Conservation (phyloP, 2,797 vertebrate species). For the Emydoidea blandingii region DNA sequence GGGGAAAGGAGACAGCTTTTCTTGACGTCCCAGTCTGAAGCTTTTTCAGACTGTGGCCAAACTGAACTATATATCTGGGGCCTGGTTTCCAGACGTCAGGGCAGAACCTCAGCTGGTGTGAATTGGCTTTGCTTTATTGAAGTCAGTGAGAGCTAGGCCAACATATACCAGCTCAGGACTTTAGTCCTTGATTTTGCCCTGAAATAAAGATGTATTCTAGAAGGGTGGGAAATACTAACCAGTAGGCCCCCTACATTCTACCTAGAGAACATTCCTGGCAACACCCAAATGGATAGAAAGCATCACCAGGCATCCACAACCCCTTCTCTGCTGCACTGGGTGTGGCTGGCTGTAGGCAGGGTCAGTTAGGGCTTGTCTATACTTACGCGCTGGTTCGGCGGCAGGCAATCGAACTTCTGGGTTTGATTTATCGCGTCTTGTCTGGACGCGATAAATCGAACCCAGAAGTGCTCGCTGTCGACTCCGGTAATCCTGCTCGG, state of each 20-base stretch:
- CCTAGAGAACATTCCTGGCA: not conserved
- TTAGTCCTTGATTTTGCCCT: not conserved
- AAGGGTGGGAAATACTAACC: fast-evolving
- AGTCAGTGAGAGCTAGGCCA: fast-evolving
- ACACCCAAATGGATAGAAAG: fast-evolving
- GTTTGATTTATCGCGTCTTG: too few species aligned
- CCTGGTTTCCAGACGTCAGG: fast-evolving
- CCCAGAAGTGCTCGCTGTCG: too few species aligned
- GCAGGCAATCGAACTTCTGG: too few species aligned
- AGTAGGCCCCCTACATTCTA: not conserved
- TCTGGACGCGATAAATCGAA: too few species aligned
- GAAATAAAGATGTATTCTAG: not conserved
- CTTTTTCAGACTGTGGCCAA: not conserved
- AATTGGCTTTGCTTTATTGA: not conserved
- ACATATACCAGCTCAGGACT: not conserved
- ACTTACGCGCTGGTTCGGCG: too few species aligned
- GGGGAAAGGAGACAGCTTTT: not conserved
- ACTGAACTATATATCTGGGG: not conserved
- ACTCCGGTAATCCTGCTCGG: too few species aligned
- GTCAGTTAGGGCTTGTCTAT: not conserved
- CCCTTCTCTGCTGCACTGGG: not conserved
- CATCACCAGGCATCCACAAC: not conserved
- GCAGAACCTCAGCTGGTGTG: not conserved
- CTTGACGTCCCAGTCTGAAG: not conserved
- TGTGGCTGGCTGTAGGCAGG: not conserved